A percentile compares a stretch with the other conserved stretches of the same genome.
These are phyloP conservation scores for Ceratosolen solmsi DNA, from an alignment of 1,140 invertebrate species.

Conservation along the genomic window DNA sequence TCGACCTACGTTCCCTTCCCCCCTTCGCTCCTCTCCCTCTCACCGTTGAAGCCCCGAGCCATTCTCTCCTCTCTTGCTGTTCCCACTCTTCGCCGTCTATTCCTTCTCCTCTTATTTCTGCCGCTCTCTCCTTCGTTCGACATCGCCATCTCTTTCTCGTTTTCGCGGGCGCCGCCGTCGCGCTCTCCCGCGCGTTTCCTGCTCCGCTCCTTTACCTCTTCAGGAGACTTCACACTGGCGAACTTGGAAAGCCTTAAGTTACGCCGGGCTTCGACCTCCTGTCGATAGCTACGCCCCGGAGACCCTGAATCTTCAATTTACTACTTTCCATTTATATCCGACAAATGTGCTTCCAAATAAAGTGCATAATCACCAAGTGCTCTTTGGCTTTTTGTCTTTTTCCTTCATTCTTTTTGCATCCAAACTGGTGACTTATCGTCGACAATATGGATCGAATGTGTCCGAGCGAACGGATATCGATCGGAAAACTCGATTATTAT, in stretches of 20 bases:
- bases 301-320: no score
- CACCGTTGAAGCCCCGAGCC: background rate
- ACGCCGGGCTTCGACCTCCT: background rate
- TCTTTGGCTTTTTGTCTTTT: background rate
- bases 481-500: no score
- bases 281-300: background rate
- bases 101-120: background rate
- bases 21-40: background rate
- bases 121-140: background rate
- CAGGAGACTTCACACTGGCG: slow-evolving; percentile 5
- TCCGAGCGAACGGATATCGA: no score
- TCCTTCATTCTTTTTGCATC: no score
- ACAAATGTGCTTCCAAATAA: background rate
- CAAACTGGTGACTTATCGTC: no score
- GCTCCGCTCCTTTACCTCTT: background rate
- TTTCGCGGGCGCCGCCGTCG: background rate
- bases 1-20: slow-evolving; percentile 36
- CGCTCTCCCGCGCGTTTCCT: background rate
- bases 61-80: background rate
- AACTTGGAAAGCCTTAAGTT: background rate
- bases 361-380: background rate
- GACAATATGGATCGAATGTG: no score
- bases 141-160: slow-evolving; percentile 2
- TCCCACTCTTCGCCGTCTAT: background rate
- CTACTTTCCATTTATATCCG: background rate